phyloP scores from a whole-genome alignment of 1,140 invertebrate genomes.

The Eumaeus atala region DNA sequence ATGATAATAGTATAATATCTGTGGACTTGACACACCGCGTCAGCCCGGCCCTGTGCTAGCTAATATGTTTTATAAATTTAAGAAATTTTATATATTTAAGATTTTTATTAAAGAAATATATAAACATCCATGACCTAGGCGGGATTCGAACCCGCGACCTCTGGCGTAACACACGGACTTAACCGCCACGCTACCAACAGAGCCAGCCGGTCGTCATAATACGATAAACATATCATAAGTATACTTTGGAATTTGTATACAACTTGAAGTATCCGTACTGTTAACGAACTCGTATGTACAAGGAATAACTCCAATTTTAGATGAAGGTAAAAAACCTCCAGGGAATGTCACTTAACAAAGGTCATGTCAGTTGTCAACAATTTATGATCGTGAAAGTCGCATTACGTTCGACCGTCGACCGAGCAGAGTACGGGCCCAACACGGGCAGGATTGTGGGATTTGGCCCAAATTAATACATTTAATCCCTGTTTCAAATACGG shows the following conservation, averaged over 20 bases:
- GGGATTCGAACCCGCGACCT: too few species aligned
- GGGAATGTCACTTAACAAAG: slow-evolving; percentile 32
- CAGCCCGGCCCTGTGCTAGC: too few species aligned
- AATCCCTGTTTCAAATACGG: slow-evolving; percentile 15
- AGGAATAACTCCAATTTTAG: slow-evolving; percentile 25
- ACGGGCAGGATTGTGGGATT: slow-evolving; percentile 1
- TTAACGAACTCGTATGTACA: slow-evolving; percentile 11
- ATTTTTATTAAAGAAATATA: too few species aligned
- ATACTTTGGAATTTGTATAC: not conserved
- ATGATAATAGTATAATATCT: too few species aligned
- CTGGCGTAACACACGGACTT: too few species aligned
- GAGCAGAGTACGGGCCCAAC: slow-evolving; percentile 18
- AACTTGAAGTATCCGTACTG: not conserved
- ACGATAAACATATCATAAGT: too few species aligned
- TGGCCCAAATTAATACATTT: not conserved
- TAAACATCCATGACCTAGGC: too few species aligned
- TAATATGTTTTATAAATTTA: too few species aligned
- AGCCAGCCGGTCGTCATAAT: too few species aligned
- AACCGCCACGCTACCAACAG: too few species aligned
- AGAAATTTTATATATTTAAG: too few species aligned
- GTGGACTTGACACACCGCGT: too few species aligned
- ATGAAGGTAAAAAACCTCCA: slow-evolving; percentile 29
- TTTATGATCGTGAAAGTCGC: slow-evolving; percentile 33
- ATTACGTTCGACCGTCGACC: slow-evolving; percentile 24
- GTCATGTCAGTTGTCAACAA: slow-evolving; percentile 33